Evolutionary conservation across 2,888 invertebrate genomes (phyloP).

Genomic region (Bombylius discolor): DNA sequence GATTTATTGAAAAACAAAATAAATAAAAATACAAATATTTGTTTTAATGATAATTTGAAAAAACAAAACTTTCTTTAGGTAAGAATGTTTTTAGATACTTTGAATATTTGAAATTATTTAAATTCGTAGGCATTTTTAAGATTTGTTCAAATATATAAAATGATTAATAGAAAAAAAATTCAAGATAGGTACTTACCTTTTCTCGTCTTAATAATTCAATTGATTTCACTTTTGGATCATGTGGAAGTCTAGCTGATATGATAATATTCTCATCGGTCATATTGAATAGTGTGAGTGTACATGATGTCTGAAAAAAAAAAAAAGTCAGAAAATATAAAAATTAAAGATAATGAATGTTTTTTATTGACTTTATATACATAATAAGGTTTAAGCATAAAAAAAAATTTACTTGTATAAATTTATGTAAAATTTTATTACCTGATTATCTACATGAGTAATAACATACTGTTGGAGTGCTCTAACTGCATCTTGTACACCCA

Average conservation of each 20-base stretch:
- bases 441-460: conserved; percentile 56
- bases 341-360: background rate
- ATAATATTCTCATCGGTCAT: conserved; percentile 81
- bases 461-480: conserved; percentile 69
- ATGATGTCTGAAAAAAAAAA: conserved; percentile 54
- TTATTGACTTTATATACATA: background rate
- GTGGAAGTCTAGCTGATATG: conserved; percentile 63
- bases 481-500: conserved; percentile 74
- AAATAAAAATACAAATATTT: too few species aligned
- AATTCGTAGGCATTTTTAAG: too few species aligned
- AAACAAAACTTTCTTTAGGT: too few species aligned
- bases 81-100: too few species aligned
- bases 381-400: background rate
- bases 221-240: conserved; percentile 48
- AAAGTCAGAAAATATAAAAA: background rate
- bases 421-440: conserved; percentile 37
- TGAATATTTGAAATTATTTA: too few species aligned
- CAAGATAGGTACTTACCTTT: conserved; percentile 43
- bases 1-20: too few species aligned
- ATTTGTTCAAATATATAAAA: background rate
- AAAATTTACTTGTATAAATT: conserved; percentile 6
- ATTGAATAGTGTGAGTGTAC: conserved; percentile 71
- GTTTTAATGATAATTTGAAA: too few species aligned
- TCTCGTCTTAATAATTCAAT: conserved; percentile 55
- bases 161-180: too few species aligned